Evolutionary conservation across 2,113 vertebrate genomes (phyloP).

Genomic region (Leiothrix lutea): DNA sequence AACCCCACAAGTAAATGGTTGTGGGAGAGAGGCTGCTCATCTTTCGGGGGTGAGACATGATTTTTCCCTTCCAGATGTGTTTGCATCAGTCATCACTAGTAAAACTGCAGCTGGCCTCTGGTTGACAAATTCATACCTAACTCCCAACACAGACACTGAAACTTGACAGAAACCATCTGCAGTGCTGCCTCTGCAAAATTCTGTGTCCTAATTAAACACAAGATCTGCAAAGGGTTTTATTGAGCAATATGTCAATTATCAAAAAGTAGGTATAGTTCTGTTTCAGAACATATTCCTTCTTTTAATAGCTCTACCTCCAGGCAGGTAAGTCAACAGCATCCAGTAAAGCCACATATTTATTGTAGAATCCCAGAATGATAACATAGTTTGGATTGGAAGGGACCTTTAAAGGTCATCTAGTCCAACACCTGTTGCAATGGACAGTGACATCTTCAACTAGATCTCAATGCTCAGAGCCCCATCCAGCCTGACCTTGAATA

Average conservation of each 20-base stretch:
- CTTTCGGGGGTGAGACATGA: background rate
- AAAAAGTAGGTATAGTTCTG: background rate
- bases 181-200: background rate
- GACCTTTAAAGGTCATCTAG: background rate
- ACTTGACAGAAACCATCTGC: background rate
- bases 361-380: background rate
- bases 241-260: background rate
- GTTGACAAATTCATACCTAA: background rate
- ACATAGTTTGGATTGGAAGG: background rate
- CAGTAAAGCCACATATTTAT: background rate
- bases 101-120: background rate
- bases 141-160: background rate
- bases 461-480: background rate
- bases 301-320: background rate
- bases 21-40: background rate
- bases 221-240: background rate
- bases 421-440: rapidly evolving
- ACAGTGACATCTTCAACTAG: background rate
- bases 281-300: background rate
- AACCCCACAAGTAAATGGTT: background rate
- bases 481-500: background rate
- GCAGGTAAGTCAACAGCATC: background rate
- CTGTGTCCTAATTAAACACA: background rate
- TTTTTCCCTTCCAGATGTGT: background rate
- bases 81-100: background rate